Base-by-base conservation (phyloP, 2,797 vertebrate genomes). In the Kryptopterus vitreolus region DNA sequence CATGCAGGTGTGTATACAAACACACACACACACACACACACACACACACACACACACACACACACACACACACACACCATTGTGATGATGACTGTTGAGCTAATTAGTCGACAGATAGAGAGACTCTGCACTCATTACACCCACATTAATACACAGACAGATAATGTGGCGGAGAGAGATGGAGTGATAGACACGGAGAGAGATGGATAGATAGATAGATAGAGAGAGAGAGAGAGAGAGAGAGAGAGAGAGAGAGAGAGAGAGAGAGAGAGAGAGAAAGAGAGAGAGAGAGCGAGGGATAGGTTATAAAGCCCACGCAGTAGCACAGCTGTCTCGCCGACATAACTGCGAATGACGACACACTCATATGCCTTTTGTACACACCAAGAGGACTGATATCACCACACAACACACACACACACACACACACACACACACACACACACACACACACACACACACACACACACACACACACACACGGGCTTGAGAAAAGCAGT, bases 41-140 rank as follows among this genome's bases (percentile, higher is more conserved):
- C 24, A 22, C 50, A 53, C 70, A 43, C 71, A 58, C 53, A 74
- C 53, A 59, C 71, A 74, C 71, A 73, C 70, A 72, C 69, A 73
- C 52, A 73, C 53, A 58, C 53, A 73, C 38, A 43, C 38, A 43
- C 38, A 43, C 38, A 43, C 38, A 6, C 38, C 9, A 13, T 22
- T 33, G 24, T 57, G 35, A 46, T 13, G 3, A 29, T 75, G 35
- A 7, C n/a, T 46, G 57, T 46, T 59, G 15, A 46, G 24, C 35
- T 75, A 75, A 75, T 75, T 75, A 29, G 22, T 38, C 22, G 12
- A 73, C 53, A 38, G 31, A 35, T 31, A n/a, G 55, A 61, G 52
- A 59, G 50, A 57, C 2, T 1, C 22, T 55, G 55, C 1, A 11
- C 38, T 76, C 57, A 76, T 76, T 61, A 76, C 16, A 53, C 11